Evolutionary conservation across 2,888 invertebrate genomes (phyloP).

Genomic region (Cantharis nigra): DNA sequence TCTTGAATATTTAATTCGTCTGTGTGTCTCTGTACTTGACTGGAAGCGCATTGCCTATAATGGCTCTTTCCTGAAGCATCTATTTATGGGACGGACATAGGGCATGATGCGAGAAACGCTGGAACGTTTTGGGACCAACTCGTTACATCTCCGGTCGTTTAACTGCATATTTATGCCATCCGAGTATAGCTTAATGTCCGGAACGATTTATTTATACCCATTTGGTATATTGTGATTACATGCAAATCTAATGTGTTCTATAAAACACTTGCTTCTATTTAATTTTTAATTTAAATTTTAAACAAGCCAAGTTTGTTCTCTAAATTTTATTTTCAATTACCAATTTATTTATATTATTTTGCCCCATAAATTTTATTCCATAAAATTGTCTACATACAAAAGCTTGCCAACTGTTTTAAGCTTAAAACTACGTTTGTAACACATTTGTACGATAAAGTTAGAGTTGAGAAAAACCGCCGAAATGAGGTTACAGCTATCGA

Average conservation of each 20-base stretch:
- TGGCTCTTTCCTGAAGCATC: constrained; percentile 4
- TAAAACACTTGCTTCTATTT: not conserved
- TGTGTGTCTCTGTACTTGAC: not conserved
- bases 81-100: constrained; percentile 17
- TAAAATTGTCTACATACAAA: not conserved
- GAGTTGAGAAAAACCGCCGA: constrained; percentile 21
- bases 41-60: constrained; percentile 1
- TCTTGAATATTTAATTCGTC: not conserved
- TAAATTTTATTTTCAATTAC: not conserved
- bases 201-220: constrained; percentile 26
- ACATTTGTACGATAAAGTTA: constrained; percentile 21
- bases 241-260: constrained; percentile 9
- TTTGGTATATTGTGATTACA: constrained; percentile 10
- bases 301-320: not conserved
- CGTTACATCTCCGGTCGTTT: constrained; percentile 26
- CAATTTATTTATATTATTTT: not conserved
- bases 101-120: constrained; percentile 14
- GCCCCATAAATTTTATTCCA: not conserved
- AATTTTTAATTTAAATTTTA: constrained; percentile 2
- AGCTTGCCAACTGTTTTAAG: constrained; percentile 18
- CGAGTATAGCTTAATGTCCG: constrained; percentile 25
- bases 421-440: constrained; percentile 24
- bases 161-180: constrained; percentile 29
- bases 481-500: constrained; percentile 22
- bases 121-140: constrained; percentile 23